Conservation (phyloP, 2,888 invertebrate genomes). For the Diarsia mendica region DNA sequence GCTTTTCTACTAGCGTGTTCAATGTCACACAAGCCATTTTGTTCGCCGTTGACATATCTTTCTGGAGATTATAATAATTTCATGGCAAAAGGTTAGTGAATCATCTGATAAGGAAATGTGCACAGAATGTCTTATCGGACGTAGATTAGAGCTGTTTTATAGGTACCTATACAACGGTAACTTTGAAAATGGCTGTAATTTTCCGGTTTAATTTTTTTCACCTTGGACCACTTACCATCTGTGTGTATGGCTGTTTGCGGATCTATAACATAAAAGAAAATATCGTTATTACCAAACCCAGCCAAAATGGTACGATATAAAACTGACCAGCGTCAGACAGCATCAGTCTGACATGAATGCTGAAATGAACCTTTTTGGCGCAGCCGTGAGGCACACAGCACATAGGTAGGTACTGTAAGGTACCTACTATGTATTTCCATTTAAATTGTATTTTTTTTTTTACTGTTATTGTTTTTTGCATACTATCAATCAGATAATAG, state of each 20-base stretch:
- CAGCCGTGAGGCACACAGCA: too few species aligned
- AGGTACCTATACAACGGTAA: neutral
- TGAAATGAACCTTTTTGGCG: too few species aligned
- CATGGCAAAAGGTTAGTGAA: constrained; percentile 29
- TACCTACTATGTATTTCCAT: too few species aligned
- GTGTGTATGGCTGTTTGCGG: neutral
- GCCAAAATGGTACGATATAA: too few species aligned
- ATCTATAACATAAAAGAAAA: neutral
- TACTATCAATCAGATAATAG: too few species aligned
- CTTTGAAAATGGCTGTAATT: neutral
- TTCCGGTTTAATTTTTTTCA: neutral
- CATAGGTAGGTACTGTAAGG: too few species aligned
- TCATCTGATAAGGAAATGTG: constrained; percentile 44
- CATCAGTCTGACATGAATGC: too few species aligned
- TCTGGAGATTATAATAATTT: constrained; percentile 25
- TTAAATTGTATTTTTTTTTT: too few species aligned
- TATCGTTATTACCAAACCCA: too few species aligned
- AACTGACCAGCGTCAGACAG: too few species aligned
- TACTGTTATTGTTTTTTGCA: too few species aligned
- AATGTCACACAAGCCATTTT: neutral
- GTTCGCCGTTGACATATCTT: constrained; percentile 4
- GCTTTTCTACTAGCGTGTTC: too few species aligned
- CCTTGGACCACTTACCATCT: neutral
- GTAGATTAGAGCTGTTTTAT: constrained; percentile 29
- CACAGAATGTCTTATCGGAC: constrained; percentile 44